A percentile compares a stretch with the other conserved stretches of the same genome.
These are phyloP conservation scores for Mechanitis mazaeus DNA, from an alignment of 2,888 invertebrate species.

Conservation along the genomic window DNA sequence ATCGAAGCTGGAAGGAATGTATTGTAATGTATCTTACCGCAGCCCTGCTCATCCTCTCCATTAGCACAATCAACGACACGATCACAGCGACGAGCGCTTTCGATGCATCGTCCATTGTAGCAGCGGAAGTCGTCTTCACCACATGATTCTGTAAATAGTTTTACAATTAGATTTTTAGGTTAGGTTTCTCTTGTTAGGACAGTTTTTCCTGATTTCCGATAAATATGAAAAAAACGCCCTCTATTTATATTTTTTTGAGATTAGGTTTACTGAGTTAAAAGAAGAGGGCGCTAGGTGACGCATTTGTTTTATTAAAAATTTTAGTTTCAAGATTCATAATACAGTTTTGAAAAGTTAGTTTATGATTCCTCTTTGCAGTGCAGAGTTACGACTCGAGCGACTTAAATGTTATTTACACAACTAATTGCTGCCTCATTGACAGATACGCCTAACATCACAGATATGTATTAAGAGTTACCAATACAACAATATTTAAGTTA, in stretches of 20 bases:
- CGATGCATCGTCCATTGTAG: slow-evolving; percentile 75
- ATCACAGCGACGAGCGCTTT: slow-evolving; percentile 75
- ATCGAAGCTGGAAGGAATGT: too few relatives aligned
- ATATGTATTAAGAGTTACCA: too few relatives aligned
- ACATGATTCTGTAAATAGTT: slow-evolving; percentile 56
- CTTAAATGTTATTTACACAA: slow-evolving; percentile 24
- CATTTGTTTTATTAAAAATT: too few relatives aligned
- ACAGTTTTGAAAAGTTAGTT: background rate
- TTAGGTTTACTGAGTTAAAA: too few relatives aligned
- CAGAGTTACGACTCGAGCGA: slow-evolving; percentile 16
- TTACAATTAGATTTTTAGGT: background rate
- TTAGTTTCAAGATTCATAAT: background rate
- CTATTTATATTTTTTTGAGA: too few relatives aligned
- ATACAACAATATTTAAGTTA: too few relatives aligned
- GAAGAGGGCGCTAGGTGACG: too few relatives aligned
- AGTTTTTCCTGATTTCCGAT: too few relatives aligned
- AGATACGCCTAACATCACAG: too few relatives aligned
- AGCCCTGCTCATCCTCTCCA: slow-evolving; percentile 79
- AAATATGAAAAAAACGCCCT: too few relatives aligned
- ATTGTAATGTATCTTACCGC: slow-evolving; percentile 57
- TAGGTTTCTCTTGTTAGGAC: background rate
- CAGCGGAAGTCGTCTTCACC: slow-evolving; percentile 72
- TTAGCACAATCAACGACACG: slow-evolving; percentile 75
- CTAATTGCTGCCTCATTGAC: slow-evolving; percentile 21
- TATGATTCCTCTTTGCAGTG: background rate